phyloP scores from a whole-genome alignment of 2,797 vertebrate genomes.

The Oreortyx pictus region DNA sequence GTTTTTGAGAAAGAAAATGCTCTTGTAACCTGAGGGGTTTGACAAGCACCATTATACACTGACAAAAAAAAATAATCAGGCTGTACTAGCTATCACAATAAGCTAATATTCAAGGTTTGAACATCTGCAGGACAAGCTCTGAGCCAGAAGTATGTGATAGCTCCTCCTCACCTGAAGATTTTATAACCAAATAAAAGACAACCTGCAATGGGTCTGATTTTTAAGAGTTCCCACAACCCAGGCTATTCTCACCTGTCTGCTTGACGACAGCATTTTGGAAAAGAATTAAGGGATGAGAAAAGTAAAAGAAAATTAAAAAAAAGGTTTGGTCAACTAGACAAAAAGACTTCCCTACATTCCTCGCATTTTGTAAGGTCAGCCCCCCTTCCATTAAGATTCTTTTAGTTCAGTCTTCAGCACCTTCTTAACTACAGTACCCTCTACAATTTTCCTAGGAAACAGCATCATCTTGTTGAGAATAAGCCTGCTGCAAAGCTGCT shows the following conservation, averaged over 20 bases:
- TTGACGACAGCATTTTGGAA: background rate
- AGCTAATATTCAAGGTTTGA: background rate
- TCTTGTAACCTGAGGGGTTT: conserved; percentile 88
- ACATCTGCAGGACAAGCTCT: background rate
- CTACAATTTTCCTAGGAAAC: background rate
- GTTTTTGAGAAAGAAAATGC: conserved; percentile 98
- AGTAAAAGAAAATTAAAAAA: background rate
- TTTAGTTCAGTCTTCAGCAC: background rate
- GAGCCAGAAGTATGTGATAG: too few relatives aligned
- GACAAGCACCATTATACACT: background rate
- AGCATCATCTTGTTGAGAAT: background rate
- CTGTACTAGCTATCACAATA: background rate
- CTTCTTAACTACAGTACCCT: background rate
- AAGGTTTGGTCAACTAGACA: background rate
- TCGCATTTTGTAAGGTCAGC: background rate
- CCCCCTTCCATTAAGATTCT: background rate
- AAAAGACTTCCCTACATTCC: background rate
- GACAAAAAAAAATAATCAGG: background rate
- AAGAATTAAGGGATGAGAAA: background rate
- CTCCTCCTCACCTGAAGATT: background rate
- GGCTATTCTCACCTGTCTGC: background rate
- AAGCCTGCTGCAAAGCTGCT: background rate
- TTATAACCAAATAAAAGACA: background rate
- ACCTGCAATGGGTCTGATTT: background rate
- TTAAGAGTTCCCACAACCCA: background rate